Evolutionary conservation across 2,113 vertebrate genomes (phyloP).

Genomic region (Grammomys surdaster): DNA sequence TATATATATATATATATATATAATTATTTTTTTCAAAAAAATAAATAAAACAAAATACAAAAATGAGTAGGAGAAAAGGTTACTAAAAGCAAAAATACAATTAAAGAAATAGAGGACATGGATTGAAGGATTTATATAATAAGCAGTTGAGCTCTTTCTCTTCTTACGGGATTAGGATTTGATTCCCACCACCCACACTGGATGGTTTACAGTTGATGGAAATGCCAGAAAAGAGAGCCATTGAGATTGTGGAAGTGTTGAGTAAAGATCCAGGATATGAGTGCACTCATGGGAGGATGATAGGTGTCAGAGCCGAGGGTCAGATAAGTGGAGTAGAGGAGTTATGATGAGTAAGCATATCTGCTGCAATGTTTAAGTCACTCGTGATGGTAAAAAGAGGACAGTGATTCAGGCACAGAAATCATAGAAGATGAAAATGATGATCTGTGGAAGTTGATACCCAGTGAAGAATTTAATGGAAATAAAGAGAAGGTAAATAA

Average conservation of each 20-base stretch:
- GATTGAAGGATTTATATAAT: background rate
- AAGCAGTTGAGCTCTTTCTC: background rate
- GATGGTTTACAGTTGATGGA: background rate
- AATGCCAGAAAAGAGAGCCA: background rate
- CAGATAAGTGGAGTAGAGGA: background rate
- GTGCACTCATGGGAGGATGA: background rate
- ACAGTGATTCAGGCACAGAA: background rate
- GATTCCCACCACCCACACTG: background rate
- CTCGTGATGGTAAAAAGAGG: conserved; percentile 7
- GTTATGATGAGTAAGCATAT: background rate
- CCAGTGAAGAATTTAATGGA: background rate
- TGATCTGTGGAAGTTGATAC: background rate
- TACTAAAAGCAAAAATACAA: background rate
- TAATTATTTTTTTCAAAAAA: background rate
- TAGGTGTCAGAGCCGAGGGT: background rate
- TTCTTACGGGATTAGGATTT: no score
- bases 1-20: background rate
- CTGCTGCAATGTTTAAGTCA: background rate
- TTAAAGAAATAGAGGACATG: background rate
- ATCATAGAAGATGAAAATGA: background rate
- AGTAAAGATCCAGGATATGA: conserved; percentile 54
- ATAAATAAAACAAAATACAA: background rate
- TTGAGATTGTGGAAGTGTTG: background rate
- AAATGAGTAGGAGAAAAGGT: background rate
- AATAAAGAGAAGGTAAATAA: background rate